Conservation (phyloP, 2,113 vertebrate genomes). For the Muscicapa adusta region DNA sequence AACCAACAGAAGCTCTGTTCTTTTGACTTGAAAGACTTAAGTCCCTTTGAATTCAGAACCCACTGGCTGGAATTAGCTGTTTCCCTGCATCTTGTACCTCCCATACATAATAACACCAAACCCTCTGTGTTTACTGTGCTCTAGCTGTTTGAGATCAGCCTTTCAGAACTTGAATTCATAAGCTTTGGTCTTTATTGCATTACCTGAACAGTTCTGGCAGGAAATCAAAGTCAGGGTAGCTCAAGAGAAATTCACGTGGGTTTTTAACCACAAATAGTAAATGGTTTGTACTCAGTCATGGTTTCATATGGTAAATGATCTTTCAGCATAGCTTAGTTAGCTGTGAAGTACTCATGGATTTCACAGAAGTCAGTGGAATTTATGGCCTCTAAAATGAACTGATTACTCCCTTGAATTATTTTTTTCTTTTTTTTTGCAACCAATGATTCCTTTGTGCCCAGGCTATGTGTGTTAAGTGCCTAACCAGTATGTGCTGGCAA, state of each 20-base stretch:
- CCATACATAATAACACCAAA: conserved; percentile 5
- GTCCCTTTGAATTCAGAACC: conserved; percentile 28
- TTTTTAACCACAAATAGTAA: conserved; percentile 11
- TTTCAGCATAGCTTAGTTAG: neutral
- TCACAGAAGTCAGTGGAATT: neutral
- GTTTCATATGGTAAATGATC: conserved; percentile 14
- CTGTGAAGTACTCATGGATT: neutral
- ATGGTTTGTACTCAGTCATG: neutral
- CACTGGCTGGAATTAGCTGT: conserved; percentile 7
- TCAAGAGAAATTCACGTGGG: neutral
- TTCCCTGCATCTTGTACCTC: conserved; percentile 1
- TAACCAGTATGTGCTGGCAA: neutral
- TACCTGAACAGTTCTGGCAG: conserved; percentile 33
- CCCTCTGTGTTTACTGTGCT: conserved; percentile 27
- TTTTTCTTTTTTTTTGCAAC: neutral
- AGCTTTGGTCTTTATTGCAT: conserved; percentile 29
- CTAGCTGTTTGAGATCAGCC: neutral
- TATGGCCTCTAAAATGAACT: neutral
- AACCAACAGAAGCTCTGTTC: conserved; percentile 21
- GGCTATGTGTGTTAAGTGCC: neutral
- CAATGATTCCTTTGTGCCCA: neutral
- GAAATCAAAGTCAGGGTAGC: conserved; percentile 26
- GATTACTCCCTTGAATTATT: neutral
- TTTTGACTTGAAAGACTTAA: neutral
- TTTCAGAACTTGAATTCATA: conserved; percentile 17